A percentile compares a stretch with the other conserved stretches of the same genome.
phyloP scores from a whole-genome alignment of 2,888 invertebrate species.

The Tinea trinotella region DNA sequence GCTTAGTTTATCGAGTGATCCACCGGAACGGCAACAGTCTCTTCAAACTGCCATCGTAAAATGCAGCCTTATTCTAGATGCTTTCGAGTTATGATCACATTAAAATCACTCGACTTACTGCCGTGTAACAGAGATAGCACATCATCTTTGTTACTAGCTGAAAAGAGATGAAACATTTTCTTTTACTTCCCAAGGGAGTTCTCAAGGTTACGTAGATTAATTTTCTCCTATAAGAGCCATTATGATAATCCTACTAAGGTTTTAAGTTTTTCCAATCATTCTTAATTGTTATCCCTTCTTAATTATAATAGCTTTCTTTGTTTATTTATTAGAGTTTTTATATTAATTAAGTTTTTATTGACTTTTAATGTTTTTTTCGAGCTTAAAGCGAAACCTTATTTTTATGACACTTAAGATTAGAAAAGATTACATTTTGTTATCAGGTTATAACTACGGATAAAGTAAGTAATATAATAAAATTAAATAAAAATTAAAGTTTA shows the following conservation, averaged over 20 bases:
- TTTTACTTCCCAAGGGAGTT: too few species aligned
- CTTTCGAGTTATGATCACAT: constrained; percentile 4
- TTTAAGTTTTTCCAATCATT: not conserved
- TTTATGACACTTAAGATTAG: too few species aligned
- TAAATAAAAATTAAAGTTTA: too few species aligned
- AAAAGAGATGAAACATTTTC: not conserved
- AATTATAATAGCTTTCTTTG: not conserved
- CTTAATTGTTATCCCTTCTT: not conserved
- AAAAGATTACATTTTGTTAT: too few species aligned
- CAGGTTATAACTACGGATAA: too few species aligned
- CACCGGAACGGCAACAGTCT: not conserved
- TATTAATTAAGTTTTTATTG: not conserved
- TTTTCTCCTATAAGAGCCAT: not conserved
- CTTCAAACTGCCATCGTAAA: constrained; percentile 9
- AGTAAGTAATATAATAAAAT: too few species aligned
- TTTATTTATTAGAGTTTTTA: too few species aligned
- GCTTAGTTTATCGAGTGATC: constrained; percentile 9
- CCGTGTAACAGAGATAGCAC: not conserved
- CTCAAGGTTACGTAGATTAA: not conserved
- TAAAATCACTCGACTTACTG: not conserved
- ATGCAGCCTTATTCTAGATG: constrained; percentile 6
- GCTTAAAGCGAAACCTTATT: too few species aligned
- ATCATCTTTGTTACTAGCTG: not conserved
- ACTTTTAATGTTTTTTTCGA: not conserved
- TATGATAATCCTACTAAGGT: not conserved